phyloP scores from a whole-genome alignment of 1,140 invertebrate genomes.

The Brachionus asplanchnoidis region DNA sequence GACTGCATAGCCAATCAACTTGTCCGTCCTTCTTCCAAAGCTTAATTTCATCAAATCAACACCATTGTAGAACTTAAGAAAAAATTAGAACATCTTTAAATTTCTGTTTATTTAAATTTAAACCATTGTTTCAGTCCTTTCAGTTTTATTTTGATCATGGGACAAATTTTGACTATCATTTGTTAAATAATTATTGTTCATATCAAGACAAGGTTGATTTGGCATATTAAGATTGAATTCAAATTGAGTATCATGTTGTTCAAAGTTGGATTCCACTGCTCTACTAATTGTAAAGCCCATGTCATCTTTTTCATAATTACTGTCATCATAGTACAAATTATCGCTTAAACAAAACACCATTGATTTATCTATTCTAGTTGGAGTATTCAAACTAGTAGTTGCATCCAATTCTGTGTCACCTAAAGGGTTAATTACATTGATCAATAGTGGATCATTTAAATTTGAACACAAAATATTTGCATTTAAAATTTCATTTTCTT shows the following conservation, averaged over 20 bases:
- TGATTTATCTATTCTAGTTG: slow-evolving; percentile 20
- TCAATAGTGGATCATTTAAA: neutral
- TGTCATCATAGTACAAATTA: slow-evolving; percentile 25
- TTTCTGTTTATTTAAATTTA: neutral
- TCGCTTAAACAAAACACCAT: neutral
- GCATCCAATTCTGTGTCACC: neutral
- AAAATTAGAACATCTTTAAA: neutral
- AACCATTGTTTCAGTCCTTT: neutral
- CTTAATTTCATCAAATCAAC: neutral
- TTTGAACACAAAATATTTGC: neutral
- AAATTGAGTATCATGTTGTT: neutral
- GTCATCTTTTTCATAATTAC: slow-evolving; percentile 31
- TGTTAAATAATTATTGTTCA: neutral
- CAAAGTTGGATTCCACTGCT: neutral
- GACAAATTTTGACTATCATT: neutral
- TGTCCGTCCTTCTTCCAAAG: neutral
- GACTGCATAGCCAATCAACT: neutral
- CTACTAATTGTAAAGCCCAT: neutral
- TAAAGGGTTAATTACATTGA: neutral
- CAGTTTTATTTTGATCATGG: neutral
- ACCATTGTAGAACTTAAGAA: neutral
- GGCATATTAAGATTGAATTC: neutral
- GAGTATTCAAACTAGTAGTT: neutral
- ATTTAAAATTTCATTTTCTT: neutral
- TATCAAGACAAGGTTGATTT: neutral